These are phyloP conservation scores for Mus minutoides DNA, from an alignment of 2,797 vertebrate genomes.

Conservation along the genomic window DNA sequence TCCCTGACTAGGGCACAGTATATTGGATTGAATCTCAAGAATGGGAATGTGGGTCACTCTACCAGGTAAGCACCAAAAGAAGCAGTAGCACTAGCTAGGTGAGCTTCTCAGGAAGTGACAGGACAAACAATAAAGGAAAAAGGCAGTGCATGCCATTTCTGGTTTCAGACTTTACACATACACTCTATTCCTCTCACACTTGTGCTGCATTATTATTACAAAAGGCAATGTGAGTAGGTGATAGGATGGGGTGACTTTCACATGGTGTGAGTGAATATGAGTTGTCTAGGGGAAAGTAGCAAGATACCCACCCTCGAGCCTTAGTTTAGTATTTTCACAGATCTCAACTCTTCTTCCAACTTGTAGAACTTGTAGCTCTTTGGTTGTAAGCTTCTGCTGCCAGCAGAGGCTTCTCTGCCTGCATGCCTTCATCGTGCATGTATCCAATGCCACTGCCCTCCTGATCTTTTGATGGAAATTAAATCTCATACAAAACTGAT, in stretches of 20 bases:
- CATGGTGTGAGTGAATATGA: background rate
- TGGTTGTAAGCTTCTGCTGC: background rate
- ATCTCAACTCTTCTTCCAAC: background rate
- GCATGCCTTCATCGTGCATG: background rate
- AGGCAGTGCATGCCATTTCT: background rate
- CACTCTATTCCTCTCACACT: background rate
- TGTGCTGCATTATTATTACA: background rate
- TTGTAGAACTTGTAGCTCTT: background rate
- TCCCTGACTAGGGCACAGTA: background rate
- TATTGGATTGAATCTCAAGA: background rate
- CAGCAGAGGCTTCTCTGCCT: background rate
- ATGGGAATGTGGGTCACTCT: background rate
- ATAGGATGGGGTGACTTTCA: background rate
- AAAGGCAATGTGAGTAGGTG: background rate
- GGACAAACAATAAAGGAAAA: background rate
- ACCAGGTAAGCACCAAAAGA: background rate
- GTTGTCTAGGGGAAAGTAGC: background rate
- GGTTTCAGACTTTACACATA: background rate
- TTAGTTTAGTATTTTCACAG: background rate
- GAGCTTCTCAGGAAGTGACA: background rate
- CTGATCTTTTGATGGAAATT: background rate
- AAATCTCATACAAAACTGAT: background rate
- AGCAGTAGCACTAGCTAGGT: background rate
- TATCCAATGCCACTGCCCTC: background rate
- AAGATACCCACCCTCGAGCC: background rate